A percentile compares a stretch with the other conserved stretches of the same genome.
Evolutionary conservation across 2,113 vertebrate species (phyloP).

Genomic region (Patagioenas fasciata): DNA sequence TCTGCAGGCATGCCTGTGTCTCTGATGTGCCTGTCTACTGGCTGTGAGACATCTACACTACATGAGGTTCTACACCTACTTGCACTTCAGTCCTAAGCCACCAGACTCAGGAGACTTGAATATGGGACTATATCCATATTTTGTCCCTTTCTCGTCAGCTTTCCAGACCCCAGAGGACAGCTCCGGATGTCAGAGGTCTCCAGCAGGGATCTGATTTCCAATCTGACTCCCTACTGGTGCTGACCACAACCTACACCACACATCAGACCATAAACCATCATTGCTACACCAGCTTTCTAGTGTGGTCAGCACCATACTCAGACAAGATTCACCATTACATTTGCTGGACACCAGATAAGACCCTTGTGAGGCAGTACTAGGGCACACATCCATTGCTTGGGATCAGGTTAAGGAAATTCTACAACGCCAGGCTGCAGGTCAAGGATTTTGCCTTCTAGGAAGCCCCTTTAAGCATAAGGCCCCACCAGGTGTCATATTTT

Average conservation of each 20-base stretch:
- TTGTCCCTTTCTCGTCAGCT: neutral
- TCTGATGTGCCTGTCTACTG: neutral
- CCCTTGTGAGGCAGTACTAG: neutral
- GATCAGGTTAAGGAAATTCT: neutral
- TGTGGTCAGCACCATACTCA: fast-evolving
- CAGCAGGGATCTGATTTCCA: fast-evolving
- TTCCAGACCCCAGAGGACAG: neutral
- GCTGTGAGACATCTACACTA: neutral
- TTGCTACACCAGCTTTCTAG: neutral
- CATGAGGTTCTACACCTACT: neutral
- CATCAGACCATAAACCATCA: neutral
- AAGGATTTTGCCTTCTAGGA: neutral
- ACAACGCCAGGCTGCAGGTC: neutral
- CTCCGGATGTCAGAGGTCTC: neutral
- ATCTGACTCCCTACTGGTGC: neutral
- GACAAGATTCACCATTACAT: neutral
- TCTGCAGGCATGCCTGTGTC: neutral
- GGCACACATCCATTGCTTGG: neutral
- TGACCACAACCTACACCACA: neutral
- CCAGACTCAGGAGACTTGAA: too few species aligned
- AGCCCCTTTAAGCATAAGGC: neutral
- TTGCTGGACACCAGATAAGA: neutral
- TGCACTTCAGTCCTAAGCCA: neutral
- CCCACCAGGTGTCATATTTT: too few species aligned
- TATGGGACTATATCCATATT: neutral